Evolutionary conservation across 2,113 vertebrate genomes (phyloP).

Genomic region (Vanacampus margaritifer): DNA sequence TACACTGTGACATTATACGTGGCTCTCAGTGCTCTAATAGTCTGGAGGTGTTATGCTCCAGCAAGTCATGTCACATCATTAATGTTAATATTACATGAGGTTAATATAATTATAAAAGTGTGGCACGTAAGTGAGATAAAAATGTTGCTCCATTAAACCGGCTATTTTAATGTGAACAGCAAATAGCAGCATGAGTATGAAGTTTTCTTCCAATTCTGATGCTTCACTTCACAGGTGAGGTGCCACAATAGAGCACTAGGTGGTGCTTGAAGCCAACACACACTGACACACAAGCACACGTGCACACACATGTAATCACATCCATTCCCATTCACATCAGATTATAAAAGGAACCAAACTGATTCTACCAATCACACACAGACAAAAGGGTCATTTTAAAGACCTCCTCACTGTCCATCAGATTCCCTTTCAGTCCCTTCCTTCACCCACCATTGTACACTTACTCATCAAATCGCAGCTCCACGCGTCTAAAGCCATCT

Average conservation of each 20-base stretch:
- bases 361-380: neutral
- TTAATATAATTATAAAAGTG: neutral
- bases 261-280: slow-evolving; percentile 78
- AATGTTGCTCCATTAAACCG: neutral
- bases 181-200: slow-evolving; percentile 7
- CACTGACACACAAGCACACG: slow-evolving; percentile 37
- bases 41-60: neutral
- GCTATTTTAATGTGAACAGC: neutral
- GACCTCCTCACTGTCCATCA: slow-evolving; percentile 59
- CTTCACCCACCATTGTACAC: slow-evolving; percentile 15
- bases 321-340: neutral
- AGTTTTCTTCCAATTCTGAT: neutral
- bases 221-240: slow-evolving; percentile 50
- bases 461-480: slow-evolving; percentile 59
- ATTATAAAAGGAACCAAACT: neutral
- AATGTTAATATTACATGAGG: neutral
- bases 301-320: slow-evolving; percentile 12
- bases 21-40: neutral
- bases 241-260: slow-evolving; percentile 71
- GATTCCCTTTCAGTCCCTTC: slow-evolving; percentile 45
- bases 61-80: neutral
- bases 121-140: neutral
- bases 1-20: slow-evolving; percentile 48
- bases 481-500: slow-evolving; percentile 55
- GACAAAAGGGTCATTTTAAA: slow-evolving; percentile 47